Conservation (phyloP, 2,113 vertebrate species). For the Cyprinodon brontotheroides region DNA sequence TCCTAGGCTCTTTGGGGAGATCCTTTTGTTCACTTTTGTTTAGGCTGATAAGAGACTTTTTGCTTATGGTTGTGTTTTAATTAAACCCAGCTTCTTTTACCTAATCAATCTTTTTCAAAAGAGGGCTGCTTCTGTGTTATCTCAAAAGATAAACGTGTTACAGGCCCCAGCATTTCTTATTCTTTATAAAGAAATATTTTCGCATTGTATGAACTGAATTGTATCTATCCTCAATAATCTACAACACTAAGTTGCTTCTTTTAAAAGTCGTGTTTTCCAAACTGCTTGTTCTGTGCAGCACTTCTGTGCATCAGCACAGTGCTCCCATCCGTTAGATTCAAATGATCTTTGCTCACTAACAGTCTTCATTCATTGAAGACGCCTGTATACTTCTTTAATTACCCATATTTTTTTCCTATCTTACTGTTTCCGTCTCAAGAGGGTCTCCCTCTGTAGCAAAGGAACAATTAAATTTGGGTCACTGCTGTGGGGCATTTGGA, state of each 20-base stretch:
- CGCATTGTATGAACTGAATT: background rate
- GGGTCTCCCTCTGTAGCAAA: slow-evolving; percentile 69
- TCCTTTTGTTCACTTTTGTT: slow-evolving; percentile 9
- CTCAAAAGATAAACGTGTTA: background rate
- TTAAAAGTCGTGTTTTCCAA: slow-evolving; percentile 6
- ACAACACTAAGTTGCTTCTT: slow-evolving; percentile 5
- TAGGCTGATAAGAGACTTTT: background rate
- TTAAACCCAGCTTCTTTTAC: background rate
- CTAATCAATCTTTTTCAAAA: background rate
- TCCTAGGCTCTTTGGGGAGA: slow-evolving; percentile 6
- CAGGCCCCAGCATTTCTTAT: background rate
- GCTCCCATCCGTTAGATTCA: slow-evolving; percentile 43
- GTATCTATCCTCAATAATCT: background rate
- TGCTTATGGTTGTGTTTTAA: background rate
- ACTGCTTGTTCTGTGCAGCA: slow-evolving; percentile 43
- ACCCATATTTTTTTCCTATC: slow-evolving; percentile 42
- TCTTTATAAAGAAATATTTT: background rate
- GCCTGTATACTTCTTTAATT: slow-evolving; percentile 71
- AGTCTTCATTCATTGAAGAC: slow-evolving; percentile 55
- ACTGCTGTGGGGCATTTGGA: slow-evolving; percentile 73
- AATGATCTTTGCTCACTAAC: slow-evolving; percentile 56
- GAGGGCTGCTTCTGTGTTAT: background rate
- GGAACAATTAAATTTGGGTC: slow-evolving; percentile 80
- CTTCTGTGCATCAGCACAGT: slow-evolving; percentile 55
- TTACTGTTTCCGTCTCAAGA: slow-evolving; percentile 64